phyloP scores from a whole-genome alignment of 2,113 vertebrate species.

The Carlito syrichta region DNA sequence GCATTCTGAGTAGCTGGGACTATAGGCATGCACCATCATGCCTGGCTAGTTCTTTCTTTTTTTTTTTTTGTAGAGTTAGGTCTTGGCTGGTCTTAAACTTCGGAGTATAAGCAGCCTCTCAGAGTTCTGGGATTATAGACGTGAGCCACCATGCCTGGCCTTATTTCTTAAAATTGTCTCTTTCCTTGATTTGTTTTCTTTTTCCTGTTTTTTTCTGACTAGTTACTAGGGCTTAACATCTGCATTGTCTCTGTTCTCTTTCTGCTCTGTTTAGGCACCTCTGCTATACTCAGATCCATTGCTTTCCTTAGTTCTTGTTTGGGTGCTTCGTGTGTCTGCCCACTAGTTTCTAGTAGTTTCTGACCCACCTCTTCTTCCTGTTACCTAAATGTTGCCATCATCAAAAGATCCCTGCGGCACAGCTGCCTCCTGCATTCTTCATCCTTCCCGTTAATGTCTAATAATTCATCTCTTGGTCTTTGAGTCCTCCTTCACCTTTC shows the following conservation, averaged over 20 bases:
- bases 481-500: rapidly evolving
- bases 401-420: neutral
- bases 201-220: neutral
- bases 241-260: neutral
- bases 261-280: neutral
- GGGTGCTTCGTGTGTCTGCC: neutral
- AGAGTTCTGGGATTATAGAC: too few relatives aligned
- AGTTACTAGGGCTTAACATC: rapidly evolving
- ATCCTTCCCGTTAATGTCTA: rapidly evolving
- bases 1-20: too few relatives aligned
- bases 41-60: too few relatives aligned
- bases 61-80: too few relatives aligned
- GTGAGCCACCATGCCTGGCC: too few relatives aligned
- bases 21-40: too few relatives aligned
- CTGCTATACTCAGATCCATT: too few relatives aligned
- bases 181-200: neutral
- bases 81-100: too few relatives aligned
- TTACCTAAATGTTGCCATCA: too few relatives aligned
- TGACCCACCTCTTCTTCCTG: neutral
- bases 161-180: neutral
- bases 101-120: too few relatives aligned
- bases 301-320: neutral
- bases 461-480: rapidly evolving
- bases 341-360: neutral
- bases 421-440: neutral